phyloP scores from a whole-genome alignment of 2,113 vertebrate genomes.

The Phoxinus phoxinus region DNA sequence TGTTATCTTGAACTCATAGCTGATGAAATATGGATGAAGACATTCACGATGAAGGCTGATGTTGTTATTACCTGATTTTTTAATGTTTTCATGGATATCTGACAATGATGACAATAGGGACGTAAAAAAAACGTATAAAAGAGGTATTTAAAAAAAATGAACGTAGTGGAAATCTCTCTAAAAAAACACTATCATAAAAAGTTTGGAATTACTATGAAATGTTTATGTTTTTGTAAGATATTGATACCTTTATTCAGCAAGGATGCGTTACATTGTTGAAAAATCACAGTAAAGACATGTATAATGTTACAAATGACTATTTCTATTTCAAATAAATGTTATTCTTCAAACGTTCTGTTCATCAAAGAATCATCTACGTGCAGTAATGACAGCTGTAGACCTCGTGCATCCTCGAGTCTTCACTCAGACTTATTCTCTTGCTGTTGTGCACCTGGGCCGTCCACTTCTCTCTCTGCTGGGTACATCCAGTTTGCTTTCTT shows the following conservation, averaged over 20 bases:
- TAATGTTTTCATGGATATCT: not conserved
- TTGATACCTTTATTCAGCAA: not conserved
- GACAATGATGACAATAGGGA: not conserved
- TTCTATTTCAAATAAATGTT: constrained; percentile 29
- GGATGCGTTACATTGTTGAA: not conserved
- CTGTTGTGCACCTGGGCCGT: not conserved
- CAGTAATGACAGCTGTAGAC: not conserved
- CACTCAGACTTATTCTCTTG: not conserved
- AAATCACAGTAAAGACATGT: constrained; percentile 13
- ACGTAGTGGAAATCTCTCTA: not conserved
- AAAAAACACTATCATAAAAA: not conserved
- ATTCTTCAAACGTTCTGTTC: not conserved
- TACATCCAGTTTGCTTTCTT: not conserved
- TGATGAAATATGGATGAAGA: not conserved
- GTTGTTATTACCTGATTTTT: not conserved
- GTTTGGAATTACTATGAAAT: not conserved
- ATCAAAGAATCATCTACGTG: not conserved
- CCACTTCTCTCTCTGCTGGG: not conserved
- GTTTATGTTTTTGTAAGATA: not conserved
- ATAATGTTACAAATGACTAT: constrained; percentile 9
- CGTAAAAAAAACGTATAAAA: not conserved
- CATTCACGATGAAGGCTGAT: not conserved
- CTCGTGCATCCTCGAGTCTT: not conserved
- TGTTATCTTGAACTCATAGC: not conserved
- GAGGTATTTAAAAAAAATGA: not conserved